phyloP scores from a whole-genome alignment of 2,797 vertebrate genomes.

The Rhinogobio ventralis region DNA sequence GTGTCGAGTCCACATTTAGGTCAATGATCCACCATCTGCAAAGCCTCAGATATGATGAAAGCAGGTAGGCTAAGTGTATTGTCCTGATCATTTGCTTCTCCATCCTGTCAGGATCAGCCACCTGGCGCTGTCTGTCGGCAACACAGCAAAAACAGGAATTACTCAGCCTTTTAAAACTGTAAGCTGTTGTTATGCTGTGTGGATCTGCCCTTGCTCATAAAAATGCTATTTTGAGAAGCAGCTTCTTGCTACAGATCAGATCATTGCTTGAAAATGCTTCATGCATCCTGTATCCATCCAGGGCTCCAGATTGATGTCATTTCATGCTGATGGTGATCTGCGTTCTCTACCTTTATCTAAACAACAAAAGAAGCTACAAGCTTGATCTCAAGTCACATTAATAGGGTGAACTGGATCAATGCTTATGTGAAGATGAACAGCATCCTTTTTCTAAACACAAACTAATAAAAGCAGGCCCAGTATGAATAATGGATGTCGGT shows the following conservation, averaged over 20 bases:
- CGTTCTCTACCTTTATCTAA: not conserved
- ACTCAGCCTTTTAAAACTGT: constrained; percentile 36
- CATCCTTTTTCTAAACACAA: constrained; percentile 11
- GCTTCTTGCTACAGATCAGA: constrained; percentile 3
- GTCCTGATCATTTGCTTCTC: not conserved
- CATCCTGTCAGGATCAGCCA: constrained; percentile 48
- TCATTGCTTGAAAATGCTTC: not conserved
- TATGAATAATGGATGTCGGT: constrained; percentile 61
- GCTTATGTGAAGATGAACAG: constrained; percentile 40
- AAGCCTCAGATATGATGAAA: constrained; percentile 25
- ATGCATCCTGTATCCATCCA: not conserved
- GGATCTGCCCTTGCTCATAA: not conserved
- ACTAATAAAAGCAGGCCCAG: constrained; percentile 42
- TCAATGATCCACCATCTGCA: constrained; percentile 19
- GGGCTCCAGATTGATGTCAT: not conserved
- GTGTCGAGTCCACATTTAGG: constrained; percentile 23
- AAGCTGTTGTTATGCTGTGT: constrained; percentile 44
- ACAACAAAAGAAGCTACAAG: constrained; percentile 16
- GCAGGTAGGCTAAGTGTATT: constrained; percentile 9
- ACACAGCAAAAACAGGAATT: constrained; percentile 35
- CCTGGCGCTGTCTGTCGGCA: constrained; percentile 30
- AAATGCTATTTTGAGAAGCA: constrained; percentile 17
- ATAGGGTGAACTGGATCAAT: not conserved
- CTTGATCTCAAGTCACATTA: constrained; percentile 31
- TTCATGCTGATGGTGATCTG: not conserved